Evolutionary conservation across 2,888 invertebrate genomes (phyloP), one percentile per base, ranked within the genome.

Genomic region (Nephrocerus scutellatus): DNA sequence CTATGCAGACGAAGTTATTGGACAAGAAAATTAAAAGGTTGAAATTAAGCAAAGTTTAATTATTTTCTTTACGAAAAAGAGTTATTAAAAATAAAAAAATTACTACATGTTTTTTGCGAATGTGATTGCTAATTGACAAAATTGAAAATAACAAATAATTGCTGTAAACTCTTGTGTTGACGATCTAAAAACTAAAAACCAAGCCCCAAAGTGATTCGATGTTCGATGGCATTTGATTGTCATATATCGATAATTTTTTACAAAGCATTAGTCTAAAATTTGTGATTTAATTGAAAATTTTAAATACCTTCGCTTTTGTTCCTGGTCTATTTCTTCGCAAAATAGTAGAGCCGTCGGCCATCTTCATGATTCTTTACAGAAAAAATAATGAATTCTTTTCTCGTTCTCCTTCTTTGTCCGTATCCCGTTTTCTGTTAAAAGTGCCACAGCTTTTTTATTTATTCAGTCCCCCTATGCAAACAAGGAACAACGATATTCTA

Each of bases 291-390:
- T n/a, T n/a, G n/a, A n/a, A n/a, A n/a, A n/a, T n/a, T n/a, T n/a
- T n/a, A n/a, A n/a, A n/a, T 70, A 89, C 91, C 77, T 85, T 84
- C 55, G 87, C 82, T 73, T 87, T 89, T 26, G 89, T 89, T 60
- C 91, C 91, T 53, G 90, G 90, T 60, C 88, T 80, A 74, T 91
- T 92, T 72, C 90, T 80, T 72, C 90, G 76, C 58, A 87, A 73
- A 73, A 87, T 80, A 67, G 81, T 79, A 56, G 82, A 76, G 56
- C 81, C 80, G 70, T 88, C 88, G 63, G 86, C 84, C 88, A 88
- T 88, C 75, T 80, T 82, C 80, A 81, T 81, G 70, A 59, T 63
- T 62, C 46, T 49, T 25, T 25, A 12, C 28, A 22, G 23, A 22
- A 22, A 22, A 22, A 22, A 22, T 9, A 22, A 22, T 10, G n/a